Conservation (phyloP, 2,113 vertebrate genomes). For the human region DNA sequence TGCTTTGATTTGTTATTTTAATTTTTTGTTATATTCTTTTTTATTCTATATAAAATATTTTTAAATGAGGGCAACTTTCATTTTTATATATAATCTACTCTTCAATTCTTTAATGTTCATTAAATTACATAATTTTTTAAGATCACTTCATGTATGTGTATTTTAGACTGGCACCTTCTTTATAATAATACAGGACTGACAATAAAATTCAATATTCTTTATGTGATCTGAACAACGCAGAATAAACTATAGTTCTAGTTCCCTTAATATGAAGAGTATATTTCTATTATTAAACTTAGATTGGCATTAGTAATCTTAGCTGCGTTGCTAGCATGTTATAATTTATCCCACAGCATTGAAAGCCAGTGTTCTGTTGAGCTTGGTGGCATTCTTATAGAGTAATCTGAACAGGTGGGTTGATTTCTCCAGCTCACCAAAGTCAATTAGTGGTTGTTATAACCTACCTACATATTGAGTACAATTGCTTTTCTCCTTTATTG, state of each 20-base stretch:
- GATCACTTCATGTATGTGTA: neutral
- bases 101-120: neutral
- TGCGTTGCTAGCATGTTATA: conserved; percentile 9
- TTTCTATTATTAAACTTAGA: neutral
- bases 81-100: neutral
- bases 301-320: conserved; percentile 7
- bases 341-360: conserved; percentile 1
- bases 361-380: neutral
- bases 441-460: neutral
- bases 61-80: neutral
- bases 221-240: neutral
- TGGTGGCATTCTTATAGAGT: neutral
- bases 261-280: neutral
- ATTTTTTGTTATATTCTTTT: neutral
- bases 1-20: neutral
- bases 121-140: neutral
- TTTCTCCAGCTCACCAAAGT: neutral
- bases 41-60: neutral
- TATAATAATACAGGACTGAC: neutral
- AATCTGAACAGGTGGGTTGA: conserved; percentile 5
- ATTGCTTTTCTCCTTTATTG: neutral
- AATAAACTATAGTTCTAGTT: neutral
- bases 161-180: neutral
- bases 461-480: neutral
- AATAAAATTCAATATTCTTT: neutral